These are phyloP conservation scores for Drosophila mettleri DNA, from an alignment of 2,888 invertebrate genomes.

Conservation along the genomic window DNA sequence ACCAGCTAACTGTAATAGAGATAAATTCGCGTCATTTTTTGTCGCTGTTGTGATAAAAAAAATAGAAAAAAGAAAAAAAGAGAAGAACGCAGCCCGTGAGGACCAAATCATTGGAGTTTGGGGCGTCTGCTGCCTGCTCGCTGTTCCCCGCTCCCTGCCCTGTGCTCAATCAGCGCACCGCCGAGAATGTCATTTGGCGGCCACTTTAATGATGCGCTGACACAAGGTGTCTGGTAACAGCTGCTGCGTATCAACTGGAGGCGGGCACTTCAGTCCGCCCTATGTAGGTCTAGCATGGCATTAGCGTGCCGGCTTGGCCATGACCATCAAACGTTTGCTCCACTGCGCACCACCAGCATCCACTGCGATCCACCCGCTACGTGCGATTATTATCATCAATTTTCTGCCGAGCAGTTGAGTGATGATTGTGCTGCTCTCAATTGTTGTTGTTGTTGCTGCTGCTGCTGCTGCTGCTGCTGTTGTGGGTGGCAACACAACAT, in stretches of 20 bases:
- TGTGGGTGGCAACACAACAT: slow-evolving; percentile 35
- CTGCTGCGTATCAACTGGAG: slow-evolving; percentile 61
- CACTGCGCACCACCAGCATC: slow-evolving; percentile 11
- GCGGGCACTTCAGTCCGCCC: background rate
- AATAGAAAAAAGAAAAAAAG: slow-evolving; percentile 36
- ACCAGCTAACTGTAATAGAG: slow-evolving; percentile 77
- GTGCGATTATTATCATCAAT: slow-evolving; percentile 83
- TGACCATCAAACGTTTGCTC: slow-evolving; percentile 35
- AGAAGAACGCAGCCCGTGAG: slow-evolving; percentile 14
- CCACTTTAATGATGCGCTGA: slow-evolving; percentile 69
- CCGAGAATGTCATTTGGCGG: slow-evolving; percentile 77
- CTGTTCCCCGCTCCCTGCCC: background rate
- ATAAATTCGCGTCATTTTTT: slow-evolving; percentile 79
- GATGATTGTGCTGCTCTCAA: slow-evolving; percentile 62
- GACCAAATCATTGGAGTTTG: slow-evolving; percentile 1
- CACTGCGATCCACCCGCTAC: slow-evolving; percentile 39
- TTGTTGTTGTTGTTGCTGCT: slow-evolving; percentile 13
- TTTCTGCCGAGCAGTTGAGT: slow-evolving; percentile 75
- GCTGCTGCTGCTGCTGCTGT: slow-evolving; percentile 3
- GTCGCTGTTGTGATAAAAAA: slow-evolving; percentile 66
- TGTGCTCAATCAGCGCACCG: slow-evolving; percentile 51
- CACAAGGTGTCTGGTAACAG: slow-evolving; percentile 60
- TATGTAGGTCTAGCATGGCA: slow-evolving; percentile 44
- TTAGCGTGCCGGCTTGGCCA: slow-evolving; percentile 33
- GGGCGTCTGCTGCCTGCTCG: background rate